Percentiles rank a stretch among this genome's conserved stretches.
phyloP scores from a whole-genome alignment of 2,888 invertebrate species.

The Tetragonula carbonaria region DNA sequence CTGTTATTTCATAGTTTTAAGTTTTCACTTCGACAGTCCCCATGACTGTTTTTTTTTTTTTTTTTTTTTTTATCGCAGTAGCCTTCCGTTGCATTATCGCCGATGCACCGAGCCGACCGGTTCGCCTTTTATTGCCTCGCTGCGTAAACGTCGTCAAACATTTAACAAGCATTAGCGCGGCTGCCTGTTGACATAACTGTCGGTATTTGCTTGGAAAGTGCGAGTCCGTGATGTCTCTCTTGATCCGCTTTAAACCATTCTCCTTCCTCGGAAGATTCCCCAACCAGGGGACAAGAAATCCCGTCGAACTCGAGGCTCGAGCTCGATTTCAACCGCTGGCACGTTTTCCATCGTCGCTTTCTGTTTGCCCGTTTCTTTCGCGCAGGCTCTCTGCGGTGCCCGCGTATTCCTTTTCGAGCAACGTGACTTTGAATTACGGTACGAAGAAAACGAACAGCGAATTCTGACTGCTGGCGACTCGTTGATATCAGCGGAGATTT shows the following conservation, averaged over 20 bases:
- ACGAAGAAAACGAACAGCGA: too few relatives aligned
- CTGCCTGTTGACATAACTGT: constrained; percentile 50
- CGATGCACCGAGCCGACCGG: constrained; percentile 17
- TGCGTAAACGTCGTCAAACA: constrained; percentile 29
- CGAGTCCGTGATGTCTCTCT: constrained; percentile 12
- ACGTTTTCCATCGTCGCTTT: not conserved
- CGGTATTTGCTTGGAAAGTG: constrained; percentile 34
- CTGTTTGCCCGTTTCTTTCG: constrained; percentile 1
- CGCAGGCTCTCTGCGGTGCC: too few relatives aligned
- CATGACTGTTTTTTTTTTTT: too few relatives aligned
- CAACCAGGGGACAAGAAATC: not conserved
- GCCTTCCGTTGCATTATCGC: constrained; percentile 5
- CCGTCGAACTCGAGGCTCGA: constrained; percentile 17
- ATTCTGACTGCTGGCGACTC: too few relatives aligned
- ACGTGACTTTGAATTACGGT: too few relatives aligned
- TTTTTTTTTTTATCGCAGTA: not conserved
- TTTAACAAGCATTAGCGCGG: constrained; percentile 20
- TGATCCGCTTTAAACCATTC: constrained; percentile 19
- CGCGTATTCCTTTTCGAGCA: too few relatives aligned
- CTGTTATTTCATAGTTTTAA: too few relatives aligned
- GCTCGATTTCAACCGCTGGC: constrained; percentile 45
- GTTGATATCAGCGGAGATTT: too few relatives aligned
- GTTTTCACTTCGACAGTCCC: too few relatives aligned
- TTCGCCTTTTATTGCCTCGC: constrained; percentile 34
- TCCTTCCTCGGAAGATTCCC: not conserved